Base-by-base conservation (phyloP, 2,888 invertebrate genomes). In the Drosophila borealis region DNA sequence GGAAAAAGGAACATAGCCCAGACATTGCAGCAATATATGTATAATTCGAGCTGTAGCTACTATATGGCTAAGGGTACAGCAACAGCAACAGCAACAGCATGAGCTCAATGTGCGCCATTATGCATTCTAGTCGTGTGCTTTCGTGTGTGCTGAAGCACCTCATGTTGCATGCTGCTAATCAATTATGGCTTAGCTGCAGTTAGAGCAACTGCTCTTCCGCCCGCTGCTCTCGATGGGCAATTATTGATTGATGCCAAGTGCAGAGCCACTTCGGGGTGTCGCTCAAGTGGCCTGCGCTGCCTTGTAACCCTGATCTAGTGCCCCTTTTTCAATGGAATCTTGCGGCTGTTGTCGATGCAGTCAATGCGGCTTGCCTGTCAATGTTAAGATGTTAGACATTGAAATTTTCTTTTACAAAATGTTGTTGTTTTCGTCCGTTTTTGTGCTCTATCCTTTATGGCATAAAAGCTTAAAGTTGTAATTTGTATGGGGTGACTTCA, bases 171-270 rank as follows among this genome's bases (percentile, higher is more conserved):
- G 86, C 76, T 68, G 87, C 86, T 86, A 89, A 86, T 86, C 86
- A 86, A 89, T 89, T 88, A 81, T 73, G 81, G 66, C 70, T 71
- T 77, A 59, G 72, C 75, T 74, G 75, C 79, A 64, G 79, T 57
- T 70, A 45, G 48, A 73, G 70, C 68, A 56, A 59, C 66, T 69
- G 74, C 66, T 78, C 78, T 82, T 89, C 85, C 88, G 87, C 75
- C 86, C 74, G 81, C 73, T 78, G 88, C 86, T 56, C 69, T 88
- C 88, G 83, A 81, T 89, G 89, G 85, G 90, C 90, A 89, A 89
- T 89, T 88, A 89, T 88, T 89, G 90, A 88, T 88, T 89, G 90
- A 88, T 80, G 78, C 70, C 89, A 81, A 89, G 89, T 84, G 85
- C 81, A 84, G 84, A 74, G 48, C 62, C 62, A 54, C 55, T 64